phyloP scores from a whole-genome alignment of 2,113 vertebrate genomes.

The Cavia aperea region DNA sequence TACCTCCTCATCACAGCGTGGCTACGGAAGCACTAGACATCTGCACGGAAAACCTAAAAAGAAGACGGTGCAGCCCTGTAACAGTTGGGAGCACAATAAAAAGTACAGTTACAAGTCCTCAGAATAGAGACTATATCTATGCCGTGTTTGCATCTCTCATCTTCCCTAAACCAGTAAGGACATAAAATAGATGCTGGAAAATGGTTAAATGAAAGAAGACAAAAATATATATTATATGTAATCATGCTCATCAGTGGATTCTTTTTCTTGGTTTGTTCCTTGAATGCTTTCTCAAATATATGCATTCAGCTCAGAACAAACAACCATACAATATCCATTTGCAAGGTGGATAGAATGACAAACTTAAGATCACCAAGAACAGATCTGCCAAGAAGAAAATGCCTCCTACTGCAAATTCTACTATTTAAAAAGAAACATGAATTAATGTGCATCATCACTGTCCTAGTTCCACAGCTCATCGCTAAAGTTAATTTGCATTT shows the following conservation, averaged over 20 bases:
- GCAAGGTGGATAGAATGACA: background rate
- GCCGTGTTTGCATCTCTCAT: background rate
- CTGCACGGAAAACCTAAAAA: background rate
- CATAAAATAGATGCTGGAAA: background rate
- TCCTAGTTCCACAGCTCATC: background rate
- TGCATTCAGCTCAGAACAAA: background rate
- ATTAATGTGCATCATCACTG: background rate
- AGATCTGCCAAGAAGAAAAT: background rate
- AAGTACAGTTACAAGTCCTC: background rate
- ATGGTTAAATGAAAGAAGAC: background rate
- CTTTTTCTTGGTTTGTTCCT: background rate
- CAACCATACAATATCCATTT: background rate
- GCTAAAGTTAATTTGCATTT: background rate
- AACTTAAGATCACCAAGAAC: background rate
- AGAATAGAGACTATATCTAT: background rate
- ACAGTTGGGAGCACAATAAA: background rate
- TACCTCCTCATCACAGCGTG: background rate
- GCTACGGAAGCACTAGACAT: background rate
- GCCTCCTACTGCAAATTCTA: background rate
- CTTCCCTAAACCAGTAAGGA: background rate
- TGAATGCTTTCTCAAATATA: background rate
- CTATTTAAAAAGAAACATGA: conserved; percentile 8
- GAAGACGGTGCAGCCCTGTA: background rate
- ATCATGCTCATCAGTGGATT: background rate
- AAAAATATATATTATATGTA: background rate